These are phyloP conservation scores for Hippocampus abdominalis DNA, from an alignment of 2,113 vertebrate species.

Conservation along the genomic window DNA sequence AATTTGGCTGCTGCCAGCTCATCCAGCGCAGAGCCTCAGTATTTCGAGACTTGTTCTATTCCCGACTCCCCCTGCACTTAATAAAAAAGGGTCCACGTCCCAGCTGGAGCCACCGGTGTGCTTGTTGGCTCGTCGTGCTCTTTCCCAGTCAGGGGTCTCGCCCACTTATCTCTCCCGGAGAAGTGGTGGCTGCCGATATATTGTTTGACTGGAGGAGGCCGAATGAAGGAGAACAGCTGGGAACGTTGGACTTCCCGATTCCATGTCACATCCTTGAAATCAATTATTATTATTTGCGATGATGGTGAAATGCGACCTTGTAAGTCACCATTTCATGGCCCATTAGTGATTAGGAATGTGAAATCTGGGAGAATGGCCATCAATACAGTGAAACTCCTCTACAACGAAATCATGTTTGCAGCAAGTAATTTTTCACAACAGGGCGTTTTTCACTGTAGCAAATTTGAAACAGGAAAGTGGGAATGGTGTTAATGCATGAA, in stretches of 20 bases:
- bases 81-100: slow-evolving; percentile 14
- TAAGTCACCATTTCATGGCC: slow-evolving; percentile 10
- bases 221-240: slow-evolving; percentile 33
- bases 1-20: slow-evolving; percentile 16
- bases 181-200: background rate
- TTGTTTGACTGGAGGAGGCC: slow-evolving; percentile 34
- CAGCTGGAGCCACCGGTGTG: slow-evolving; percentile 23
- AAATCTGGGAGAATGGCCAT: background rate
- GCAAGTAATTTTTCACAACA: too few relatives aligned
- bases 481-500: too few relatives aligned
- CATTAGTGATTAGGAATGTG: background rate
- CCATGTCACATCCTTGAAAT: slow-evolving; percentile 49
- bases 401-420: too few relatives aligned
- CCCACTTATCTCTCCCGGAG: slow-evolving; percentile 11
- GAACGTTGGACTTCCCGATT: slow-evolving; percentile 49
- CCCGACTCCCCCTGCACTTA: slow-evolving; percentile 20
- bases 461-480: too few relatives aligned
- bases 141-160: slow-evolving; percentile 5
- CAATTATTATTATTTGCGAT: slow-evolving; percentile 29
- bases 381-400: too few relatives aligned
- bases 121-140: slow-evolving; percentile 10
- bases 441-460: too few relatives aligned
- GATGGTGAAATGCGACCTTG: slow-evolving; percentile 8
- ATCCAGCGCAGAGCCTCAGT: slow-evolving; percentile 19
- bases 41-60: slow-evolving; percentile 24